Evolutionary conservation across 2,888 invertebrate species (phyloP), one percentile per base, ranked within the genome.

Genomic region (Pseudanteris insignis): DNA sequence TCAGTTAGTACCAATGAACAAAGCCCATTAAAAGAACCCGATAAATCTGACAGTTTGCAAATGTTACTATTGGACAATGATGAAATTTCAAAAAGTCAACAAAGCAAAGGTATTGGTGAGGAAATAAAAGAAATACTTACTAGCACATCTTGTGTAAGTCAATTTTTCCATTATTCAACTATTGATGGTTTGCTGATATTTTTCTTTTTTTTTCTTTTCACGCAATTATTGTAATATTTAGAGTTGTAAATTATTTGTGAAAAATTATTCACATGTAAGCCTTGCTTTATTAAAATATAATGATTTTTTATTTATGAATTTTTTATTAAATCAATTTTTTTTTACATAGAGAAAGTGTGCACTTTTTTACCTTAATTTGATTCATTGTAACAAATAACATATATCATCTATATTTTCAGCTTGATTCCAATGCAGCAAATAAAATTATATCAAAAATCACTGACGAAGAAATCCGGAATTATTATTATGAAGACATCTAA

Each of bases 91-190:
- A 73, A 72, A 38, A 76, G 69, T 62, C 29, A 69, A 38, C 71
- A 67, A 55, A 76, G 73, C 33, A 77, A 78, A 43, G 77, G 76
- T 18, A 69, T 75, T 55, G 78, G 76, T 51, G 78, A 79, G 64
- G 78, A 79, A 63, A 76, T 77, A 10, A 77, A 78, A 44, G 77
- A 78, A 59, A 70, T 77, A 62, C 65, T 72, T 37, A 77, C 72
- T 63, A 78, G 71, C 66, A 73, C 73, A 21, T 77, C 78, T 62
- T 77, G 75, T 65, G 78, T 78, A 70, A 77, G 78, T 76, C 63
- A 44, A 9, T 28, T 1, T n/a, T 1, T 12, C 14, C 33, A 48
- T 40, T 15, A 28, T 7, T 33, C 43, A 3, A 8, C 32, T 15
- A 6, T 44, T 18, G 3, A 38, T 25, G 34, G 11, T 34, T 1